Percentiles rank a stretch among this genome's conserved stretches.
Conservation (phyloP, 2,888 invertebrate genomes). For the Frankliniella intonsa region DNA sequence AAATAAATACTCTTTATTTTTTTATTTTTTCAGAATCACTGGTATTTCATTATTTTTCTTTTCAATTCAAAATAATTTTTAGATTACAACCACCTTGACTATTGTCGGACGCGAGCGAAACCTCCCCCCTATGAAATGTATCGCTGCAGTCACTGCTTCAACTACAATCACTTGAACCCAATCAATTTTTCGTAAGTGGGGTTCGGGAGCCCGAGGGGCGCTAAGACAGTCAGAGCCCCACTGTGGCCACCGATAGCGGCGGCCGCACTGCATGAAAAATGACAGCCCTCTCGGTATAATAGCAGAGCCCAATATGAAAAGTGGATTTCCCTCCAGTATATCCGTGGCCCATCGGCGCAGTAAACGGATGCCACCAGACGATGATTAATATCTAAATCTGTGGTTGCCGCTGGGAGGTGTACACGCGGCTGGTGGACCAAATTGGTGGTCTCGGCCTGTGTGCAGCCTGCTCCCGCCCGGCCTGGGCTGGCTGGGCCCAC, state of each 20-base stretch:
- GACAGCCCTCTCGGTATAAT: constrained; percentile 14
- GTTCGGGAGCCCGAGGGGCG: neutral
- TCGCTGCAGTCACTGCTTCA: neutral
- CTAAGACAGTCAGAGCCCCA: neutral
- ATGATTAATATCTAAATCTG: constrained; percentile 16
- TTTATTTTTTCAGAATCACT: no score
- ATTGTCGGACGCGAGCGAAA: no score
- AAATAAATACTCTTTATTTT: no score
- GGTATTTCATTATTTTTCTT: no score
- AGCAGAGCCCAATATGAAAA: constrained; percentile 23
- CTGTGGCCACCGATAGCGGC: neutral
- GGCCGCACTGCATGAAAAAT: constrained; percentile 9
- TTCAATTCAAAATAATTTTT: no score
- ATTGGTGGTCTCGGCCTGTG: neutral
- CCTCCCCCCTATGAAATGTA: no score
- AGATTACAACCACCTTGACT: no score
- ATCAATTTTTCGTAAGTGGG: no score
- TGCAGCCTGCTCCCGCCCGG: no score
- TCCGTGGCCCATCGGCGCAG: neutral
- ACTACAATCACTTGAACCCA: no score
- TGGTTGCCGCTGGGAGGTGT: neutral
- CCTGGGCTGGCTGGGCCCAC: no score
- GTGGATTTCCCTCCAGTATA: neutral
- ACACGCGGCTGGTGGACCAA: neutral
- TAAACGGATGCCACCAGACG: neutral